Base-by-base conservation (phyloP, 92 coral and sea anemone genomes). In the Montipora capitata region DNA sequence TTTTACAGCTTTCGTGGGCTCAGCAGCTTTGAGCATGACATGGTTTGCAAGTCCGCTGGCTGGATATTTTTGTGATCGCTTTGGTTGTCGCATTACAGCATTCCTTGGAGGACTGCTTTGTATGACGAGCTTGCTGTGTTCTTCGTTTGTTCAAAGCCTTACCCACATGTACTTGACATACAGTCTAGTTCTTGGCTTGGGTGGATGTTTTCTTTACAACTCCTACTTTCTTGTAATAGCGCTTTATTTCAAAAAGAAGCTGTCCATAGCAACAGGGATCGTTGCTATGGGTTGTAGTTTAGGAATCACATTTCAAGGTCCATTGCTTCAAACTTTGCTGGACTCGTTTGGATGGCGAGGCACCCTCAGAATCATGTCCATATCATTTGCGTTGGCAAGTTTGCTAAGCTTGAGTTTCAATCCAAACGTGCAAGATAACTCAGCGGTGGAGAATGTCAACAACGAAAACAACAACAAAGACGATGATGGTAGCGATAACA, bases 1-100 rank as follows among this genome's bases (percentile, higher is more conserved):
- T 27, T 27, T 67, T 72, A 5, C 85, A 94, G 94, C 89, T 38
- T 92, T 91, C 91, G 85, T 92, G 16, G 96, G 92, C 7, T 94
- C 96, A 43, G 71, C 84, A 16, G 57, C 94, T 40, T 12, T 56
- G 17, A 68, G 62, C 14, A 41, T 94, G 40, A 68, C 87, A 8
- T 83, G 91, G 68, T 44, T 92, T 13, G 45, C 74, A 40, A 83
- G 77, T 14, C 94, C 96, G 12, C 42, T 91, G 13, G 89, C 68
- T 40, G 79, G 82, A 44, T 44, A 67, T 13, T 35, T 94, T 8
- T 79, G 89, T 75, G 66, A 75, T 70, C 54, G 51, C 42, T 81
- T 87, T 56, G 84, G 80, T 72, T 82, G 90, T 20, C 94, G 94
- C 39, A 57, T 78, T 67, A 83, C 89, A 16, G 82, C 96, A 5